These are phyloP conservation scores for Tachuris rubrigastra DNA, from an alignment of 2,113 vertebrate species.

Conservation along the genomic window DNA sequence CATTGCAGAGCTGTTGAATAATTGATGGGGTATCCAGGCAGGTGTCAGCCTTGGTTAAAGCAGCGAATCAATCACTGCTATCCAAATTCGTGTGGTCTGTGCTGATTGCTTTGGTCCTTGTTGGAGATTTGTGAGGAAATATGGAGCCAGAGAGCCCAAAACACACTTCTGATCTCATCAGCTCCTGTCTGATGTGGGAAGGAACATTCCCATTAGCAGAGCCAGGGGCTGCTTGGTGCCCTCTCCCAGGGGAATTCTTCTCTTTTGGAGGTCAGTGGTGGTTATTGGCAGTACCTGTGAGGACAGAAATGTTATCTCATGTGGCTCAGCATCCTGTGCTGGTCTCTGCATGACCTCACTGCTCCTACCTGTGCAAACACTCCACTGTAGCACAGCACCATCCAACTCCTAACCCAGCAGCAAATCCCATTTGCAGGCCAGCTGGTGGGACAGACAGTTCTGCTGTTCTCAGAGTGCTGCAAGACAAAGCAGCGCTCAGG, in stretches of 20 bases:
- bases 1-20: neutral
- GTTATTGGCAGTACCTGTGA: neutral
- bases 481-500: neutral
- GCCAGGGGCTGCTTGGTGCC: neutral
- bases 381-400: neutral
- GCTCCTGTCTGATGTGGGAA: neutral
- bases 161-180: fast-evolving
- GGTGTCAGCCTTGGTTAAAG: neutral
- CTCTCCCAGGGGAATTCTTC: neutral
- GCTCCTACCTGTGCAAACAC: neutral
- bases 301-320: neutral
- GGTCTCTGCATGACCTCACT: neutral
- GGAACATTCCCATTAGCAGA: neutral
- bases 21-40: neutral
- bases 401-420: neutral
- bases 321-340: neutral
- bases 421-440: neutral
- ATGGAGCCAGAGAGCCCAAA: neutral
- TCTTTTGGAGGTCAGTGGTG: neutral
- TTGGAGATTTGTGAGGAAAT: neutral
- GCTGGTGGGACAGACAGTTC: neutral
- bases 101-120: neutral
- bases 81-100: neutral
- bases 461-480: neutral
- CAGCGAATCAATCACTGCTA: neutral